phyloP scores from a whole-genome alignment of 2,888 invertebrate genomes.

The Amblyteles armatorius region DNA sequence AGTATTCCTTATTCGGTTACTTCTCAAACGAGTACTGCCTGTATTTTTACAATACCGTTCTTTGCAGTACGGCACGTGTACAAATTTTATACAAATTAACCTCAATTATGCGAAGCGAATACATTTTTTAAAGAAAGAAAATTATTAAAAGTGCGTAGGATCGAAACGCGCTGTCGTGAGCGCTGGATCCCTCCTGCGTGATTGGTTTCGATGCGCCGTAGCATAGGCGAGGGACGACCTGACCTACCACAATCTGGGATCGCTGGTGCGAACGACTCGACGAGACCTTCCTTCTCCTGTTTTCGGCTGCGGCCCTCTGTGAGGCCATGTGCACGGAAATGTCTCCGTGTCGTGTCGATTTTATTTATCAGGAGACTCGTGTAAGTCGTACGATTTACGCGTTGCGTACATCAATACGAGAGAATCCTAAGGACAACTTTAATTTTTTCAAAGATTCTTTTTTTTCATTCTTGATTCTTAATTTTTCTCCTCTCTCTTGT shows the following conservation, averaged over 20 bases:
- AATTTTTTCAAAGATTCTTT: neutral
- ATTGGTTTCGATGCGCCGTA: neutral
- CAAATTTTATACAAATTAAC: neutral
- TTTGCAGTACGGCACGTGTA: neutral
- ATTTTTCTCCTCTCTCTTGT: neutral
- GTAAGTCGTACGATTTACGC: neutral
- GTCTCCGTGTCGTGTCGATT: neutral
- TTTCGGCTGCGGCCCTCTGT: conserved; percentile 4
- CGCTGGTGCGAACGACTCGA: conserved; percentile 1
- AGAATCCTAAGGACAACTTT: neutral
- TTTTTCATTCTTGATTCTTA: neutral
- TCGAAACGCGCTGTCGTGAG: neutral
- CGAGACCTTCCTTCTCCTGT: conserved; percentile 2
- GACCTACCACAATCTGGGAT: conserved; percentile 24
- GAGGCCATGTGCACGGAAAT: neutral
- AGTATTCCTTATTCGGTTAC: neutral
- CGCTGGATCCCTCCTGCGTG: neutral
- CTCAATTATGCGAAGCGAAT: neutral
- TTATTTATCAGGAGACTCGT: neutral
- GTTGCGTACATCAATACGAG: neutral
- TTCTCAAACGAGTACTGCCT: neutral
- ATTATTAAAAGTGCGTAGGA: neutral
- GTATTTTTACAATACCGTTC: neutral
- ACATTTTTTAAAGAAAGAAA: neutral
- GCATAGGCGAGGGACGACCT: conserved; percentile 12